Evolutionary conservation across 2,888 invertebrate species (phyloP).

Genomic region (Eudasyphora cyanicolor): DNA sequence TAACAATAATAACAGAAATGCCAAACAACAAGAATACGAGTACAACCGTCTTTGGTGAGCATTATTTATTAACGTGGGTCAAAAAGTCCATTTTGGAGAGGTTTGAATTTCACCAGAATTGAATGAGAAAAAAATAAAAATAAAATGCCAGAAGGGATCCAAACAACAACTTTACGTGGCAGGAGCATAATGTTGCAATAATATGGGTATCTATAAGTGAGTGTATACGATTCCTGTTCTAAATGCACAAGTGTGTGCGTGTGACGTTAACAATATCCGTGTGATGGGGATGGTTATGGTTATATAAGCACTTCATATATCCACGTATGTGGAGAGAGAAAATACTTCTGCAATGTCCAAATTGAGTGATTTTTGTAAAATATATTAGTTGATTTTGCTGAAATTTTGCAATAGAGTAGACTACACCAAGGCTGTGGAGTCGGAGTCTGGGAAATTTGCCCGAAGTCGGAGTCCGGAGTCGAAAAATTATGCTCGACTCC

Average conservation of each 20-base stretch:
- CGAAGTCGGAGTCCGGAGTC: no score
- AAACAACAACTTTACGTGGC: slow-evolving; percentile 8
- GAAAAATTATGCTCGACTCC: no score
- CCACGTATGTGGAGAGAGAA: neutral
- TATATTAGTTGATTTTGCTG: no score
- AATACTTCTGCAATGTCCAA: neutral
- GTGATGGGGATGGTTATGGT: slow-evolving; percentile 44
- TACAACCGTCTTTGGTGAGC: slow-evolving; percentile 26
- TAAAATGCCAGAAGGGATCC: neutral
- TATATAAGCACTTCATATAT: slow-evolving; percentile 7
- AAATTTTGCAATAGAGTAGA: no score
- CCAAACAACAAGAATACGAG: neutral
- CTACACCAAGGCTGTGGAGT: no score
- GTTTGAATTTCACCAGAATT: slow-evolving; percentile 10
- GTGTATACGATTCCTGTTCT: neutral
- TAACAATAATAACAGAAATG: no score
- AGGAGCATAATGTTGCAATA: slow-evolving; percentile 12
- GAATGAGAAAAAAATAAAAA: no score
- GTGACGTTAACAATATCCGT: neutral
- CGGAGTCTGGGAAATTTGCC: no score
- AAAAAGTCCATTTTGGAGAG: slow-evolving; percentile 32
- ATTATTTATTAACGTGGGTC: slow-evolving; percentile 53
- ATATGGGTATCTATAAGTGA: neutral
- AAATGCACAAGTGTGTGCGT: neutral
- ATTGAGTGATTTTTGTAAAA: no score